phyloP scores from a whole-genome alignment of 2,797 vertebrate genomes.

The Dendrocincla fuliginosa region DNA sequence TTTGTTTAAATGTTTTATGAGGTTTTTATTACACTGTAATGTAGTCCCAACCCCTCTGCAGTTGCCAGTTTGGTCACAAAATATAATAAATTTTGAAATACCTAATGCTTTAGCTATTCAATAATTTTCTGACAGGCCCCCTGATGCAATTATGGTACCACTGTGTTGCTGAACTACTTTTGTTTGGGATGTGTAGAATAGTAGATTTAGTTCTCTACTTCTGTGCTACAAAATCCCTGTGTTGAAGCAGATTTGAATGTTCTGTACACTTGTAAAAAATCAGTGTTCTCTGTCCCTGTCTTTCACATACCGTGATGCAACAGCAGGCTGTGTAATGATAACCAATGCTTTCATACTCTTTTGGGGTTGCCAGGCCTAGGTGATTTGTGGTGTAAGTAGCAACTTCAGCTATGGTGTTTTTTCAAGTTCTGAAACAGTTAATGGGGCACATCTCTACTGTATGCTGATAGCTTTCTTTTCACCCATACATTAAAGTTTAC shows the following conservation, averaged over 20 bases:
- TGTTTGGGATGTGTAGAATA: conserved; percentile 5
- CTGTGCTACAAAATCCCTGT: background rate
- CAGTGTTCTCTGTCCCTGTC: background rate
- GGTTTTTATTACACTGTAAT: conserved; percentile 71
- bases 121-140: conserved; percentile 47
- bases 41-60: conserved; percentile 53
- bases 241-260: background rate
- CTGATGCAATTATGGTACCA: background rate
- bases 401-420: background rate
- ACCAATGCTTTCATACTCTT: background rate
- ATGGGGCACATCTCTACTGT: background rate
- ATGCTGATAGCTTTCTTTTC: background rate
- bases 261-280: background rate
- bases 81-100: conserved; percentile 68
- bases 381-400: background rate
- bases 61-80: conserved; percentile 69
- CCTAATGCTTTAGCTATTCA: conserved; percentile 66
- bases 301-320: background rate
- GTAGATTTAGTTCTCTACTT: background rate
- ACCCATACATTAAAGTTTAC: background rate
- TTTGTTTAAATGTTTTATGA: conserved; percentile 74
- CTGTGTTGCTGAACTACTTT: background rate
- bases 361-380: background rate
- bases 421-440: background rate
- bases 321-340: background rate